These are phyloP conservation scores for Chitala chitala DNA, from an alignment of 2,113 vertebrate genomes.

Conservation along the genomic window DNA sequence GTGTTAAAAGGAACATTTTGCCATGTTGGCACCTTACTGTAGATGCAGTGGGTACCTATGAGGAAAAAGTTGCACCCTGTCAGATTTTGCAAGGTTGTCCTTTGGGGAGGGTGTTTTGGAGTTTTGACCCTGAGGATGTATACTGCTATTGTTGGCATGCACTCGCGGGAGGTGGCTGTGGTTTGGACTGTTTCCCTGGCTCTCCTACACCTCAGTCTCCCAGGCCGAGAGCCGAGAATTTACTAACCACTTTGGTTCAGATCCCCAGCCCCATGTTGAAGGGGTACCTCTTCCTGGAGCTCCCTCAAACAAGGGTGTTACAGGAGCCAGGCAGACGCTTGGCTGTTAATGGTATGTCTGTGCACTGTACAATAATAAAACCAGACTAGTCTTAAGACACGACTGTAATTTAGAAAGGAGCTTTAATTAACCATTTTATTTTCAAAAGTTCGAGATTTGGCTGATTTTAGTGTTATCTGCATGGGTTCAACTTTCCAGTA, in stretches of 20 bases:
- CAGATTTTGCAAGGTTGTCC: background rate
- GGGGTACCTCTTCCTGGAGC: background rate
- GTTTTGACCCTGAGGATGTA: background rate
- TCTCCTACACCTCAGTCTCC: background rate
- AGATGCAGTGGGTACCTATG: no score
- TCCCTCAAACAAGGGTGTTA: slow-evolving; percentile 17
- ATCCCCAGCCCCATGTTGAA: no score
- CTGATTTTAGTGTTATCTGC: background rate
- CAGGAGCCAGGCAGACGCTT: background rate
- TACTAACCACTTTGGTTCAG: no score
- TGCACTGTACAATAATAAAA: slow-evolving; percentile 7
- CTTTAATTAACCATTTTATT: background rate
- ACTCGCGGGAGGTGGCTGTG: background rate
- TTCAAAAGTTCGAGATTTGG: no score
- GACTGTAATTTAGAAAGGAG: background rate
- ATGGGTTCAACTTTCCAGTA: no score
- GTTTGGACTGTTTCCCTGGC: slow-evolving; percentile 1
- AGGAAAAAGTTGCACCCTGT: background rate
- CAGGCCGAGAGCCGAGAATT: no score
- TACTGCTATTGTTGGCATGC: background rate
- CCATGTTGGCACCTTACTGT: no score
- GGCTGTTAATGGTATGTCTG: background rate
- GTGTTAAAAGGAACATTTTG: no score
- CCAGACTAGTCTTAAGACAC: background rate
- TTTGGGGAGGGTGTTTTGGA: background rate